These are phyloP conservation scores for Scotopteryx bipunctaria DNA, from an alignment of 2,888 invertebrate genomes.

Conservation along the genomic window DNA sequence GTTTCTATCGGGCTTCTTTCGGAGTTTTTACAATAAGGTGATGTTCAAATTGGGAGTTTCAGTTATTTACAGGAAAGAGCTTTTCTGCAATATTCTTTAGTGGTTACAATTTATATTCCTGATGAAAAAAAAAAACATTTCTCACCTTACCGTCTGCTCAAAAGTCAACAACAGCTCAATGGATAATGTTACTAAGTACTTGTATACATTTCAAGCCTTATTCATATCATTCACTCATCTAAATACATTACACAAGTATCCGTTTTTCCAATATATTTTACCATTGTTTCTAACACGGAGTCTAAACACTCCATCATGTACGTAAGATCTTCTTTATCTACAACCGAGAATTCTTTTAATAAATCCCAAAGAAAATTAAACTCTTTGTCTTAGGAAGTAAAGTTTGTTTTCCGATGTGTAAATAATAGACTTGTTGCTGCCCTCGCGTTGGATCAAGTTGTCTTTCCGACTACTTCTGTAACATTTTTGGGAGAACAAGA, in stretches of 20 bases:
- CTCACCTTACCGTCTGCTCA: background rate
- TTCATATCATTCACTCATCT: conserved; percentile 36
- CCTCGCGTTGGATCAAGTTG: conserved; percentile 73
- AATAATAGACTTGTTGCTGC: conserved; percentile 72
- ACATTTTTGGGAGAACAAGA: conserved; percentile 67
- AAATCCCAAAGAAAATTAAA: conserved; percentile 46
- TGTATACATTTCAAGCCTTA: conserved; percentile 25
- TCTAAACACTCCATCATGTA: conserved; percentile 63
- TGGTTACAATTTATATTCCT: background rate
- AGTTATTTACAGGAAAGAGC: conserved; percentile 45
- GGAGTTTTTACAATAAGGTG: conserved; percentile 52
- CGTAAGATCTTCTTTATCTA: conserved; percentile 63
- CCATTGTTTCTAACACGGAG: conserved; percentile 44
- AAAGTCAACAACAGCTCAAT: background rate
- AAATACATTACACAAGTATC: conserved; percentile 39
- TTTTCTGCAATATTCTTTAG: background rate
- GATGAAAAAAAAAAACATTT: background rate
- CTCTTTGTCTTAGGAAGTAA: conserved; percentile 50
- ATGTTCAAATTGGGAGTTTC: conserved; percentile 58
- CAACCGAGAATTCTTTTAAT: conserved; percentile 56
- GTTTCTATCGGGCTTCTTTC: conserved; percentile 57
- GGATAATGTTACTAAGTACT: background rate
- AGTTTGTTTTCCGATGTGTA: conserved; percentile 57
- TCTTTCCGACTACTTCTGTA: conserved; percentile 71
- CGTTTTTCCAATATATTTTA: conserved; percentile 42